phyloP scores from a whole-genome alignment of 1,140 invertebrate genomes.

The Panulirus ornatus region DNA sequence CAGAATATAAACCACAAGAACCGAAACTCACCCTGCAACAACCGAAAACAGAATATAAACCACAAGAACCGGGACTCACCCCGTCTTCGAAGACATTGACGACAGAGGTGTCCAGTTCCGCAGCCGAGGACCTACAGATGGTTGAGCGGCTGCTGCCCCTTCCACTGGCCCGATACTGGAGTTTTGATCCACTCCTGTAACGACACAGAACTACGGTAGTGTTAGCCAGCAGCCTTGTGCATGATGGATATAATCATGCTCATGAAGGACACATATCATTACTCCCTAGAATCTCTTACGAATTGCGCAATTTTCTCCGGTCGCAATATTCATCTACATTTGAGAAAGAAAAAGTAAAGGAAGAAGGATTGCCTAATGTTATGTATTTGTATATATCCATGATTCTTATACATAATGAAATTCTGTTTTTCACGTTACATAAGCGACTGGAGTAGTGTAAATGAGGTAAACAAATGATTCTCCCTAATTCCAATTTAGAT shows the following conservation, averaged over 20 bases:
- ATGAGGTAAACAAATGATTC: too few species aligned
- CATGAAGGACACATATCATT: too few species aligned
- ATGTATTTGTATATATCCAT: too few species aligned
- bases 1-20: neutral
- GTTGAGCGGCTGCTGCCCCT: constrained; percentile 34
- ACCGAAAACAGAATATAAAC: neutral
- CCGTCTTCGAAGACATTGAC: constrained; percentile 57
- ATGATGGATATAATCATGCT: neutral
- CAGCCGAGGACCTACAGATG: constrained; percentile 32
- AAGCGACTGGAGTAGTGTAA: too few species aligned
- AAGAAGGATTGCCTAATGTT: too few species aligned
- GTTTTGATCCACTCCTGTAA: constrained; percentile 43
- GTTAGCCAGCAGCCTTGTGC: constrained; percentile 17
- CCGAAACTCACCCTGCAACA: neutral
- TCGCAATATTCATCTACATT: too few species aligned
- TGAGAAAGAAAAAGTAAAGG: too few species aligned
- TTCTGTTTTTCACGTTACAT: too few species aligned
- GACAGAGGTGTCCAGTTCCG: constrained; percentile 36
- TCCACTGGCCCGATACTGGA: constrained; percentile 42
- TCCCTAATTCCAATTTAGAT: too few species aligned
- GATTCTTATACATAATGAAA: too few species aligned
- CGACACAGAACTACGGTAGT: constrained; percentile 40
- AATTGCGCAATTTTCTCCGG: too few species aligned
- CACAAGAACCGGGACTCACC: neutral
- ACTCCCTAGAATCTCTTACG: too few species aligned